Percentiles rank a stretch among this genome's conserved stretches.
These are phyloP conservation scores for Liolophura sinensis DNA, from an alignment of 1,140 invertebrate genomes.

Conservation along the genomic window DNA sequence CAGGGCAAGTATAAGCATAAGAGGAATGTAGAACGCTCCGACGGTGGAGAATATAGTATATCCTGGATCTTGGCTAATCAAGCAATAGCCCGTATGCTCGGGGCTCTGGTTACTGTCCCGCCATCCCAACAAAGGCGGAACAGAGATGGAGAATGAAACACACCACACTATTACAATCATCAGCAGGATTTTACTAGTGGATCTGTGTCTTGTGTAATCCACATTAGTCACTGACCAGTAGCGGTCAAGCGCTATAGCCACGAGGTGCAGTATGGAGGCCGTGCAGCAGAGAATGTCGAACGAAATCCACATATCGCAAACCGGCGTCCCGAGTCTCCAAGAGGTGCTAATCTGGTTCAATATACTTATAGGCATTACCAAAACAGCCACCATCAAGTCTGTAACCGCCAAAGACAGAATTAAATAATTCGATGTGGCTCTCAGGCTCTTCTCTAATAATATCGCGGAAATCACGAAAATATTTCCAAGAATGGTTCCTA, in stretches of 20 bases:
- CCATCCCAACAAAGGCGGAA: slow-evolving; percentile 77
- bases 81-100: slow-evolving; percentile 41
- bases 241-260: slow-evolving; percentile 72
- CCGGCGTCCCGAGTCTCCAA: slow-evolving; percentile 82
- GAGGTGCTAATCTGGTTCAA: slow-evolving; percentile 65
- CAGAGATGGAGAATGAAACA: slow-evolving; percentile 81
- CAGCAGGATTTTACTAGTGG: slow-evolving; percentile 75
- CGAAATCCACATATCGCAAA: slow-evolving; percentile 91
- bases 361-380: slow-evolving; percentile 61
- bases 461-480: slow-evolving; percentile 94
- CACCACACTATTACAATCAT: slow-evolving; percentile 91
- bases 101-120: slow-evolving; percentile 39
- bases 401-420: slow-evolving; percentile 93
- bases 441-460: slow-evolving; percentile 82
- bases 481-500: slow-evolving; percentile 72
- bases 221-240: slow-evolving; percentile 95
- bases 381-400: slow-evolving; percentile 88
- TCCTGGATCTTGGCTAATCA: slow-evolving; percentile 52
- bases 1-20: slow-evolving; percentile 55
- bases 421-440: slow-evolving; percentile 90
- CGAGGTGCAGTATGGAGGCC: slow-evolving; percentile 68
- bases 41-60: slow-evolving; percentile 59
- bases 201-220: slow-evolving; percentile 90
- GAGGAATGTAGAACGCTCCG: slow-evolving; percentile 58
- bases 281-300: slow-evolving; percentile 35